Conservation (phyloP, 2,888 invertebrate species). For the Agonopterix alstromeriana region DNA sequence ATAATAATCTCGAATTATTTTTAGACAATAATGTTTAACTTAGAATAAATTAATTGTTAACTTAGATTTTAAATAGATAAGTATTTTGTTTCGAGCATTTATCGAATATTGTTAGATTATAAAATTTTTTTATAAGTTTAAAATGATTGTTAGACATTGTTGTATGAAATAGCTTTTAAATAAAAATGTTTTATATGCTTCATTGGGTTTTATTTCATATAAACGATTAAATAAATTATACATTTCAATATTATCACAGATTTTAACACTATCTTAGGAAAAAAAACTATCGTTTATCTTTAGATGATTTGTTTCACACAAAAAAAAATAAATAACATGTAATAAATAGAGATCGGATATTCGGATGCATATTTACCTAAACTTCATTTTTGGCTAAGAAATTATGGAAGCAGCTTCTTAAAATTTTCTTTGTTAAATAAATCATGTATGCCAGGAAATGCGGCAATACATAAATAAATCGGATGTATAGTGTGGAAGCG, state of each 20-base stretch:
- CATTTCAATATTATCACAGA: not conserved
- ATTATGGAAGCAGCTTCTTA: too few species aligned
- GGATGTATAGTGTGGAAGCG: too few species aligned
- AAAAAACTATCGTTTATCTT: not conserved
- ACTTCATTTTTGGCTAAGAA: too few species aligned
- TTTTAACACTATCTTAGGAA: not conserved
- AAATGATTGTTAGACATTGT: too few species aligned
- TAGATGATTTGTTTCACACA: not conserved
- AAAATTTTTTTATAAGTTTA: not conserved
- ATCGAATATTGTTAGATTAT: constrained; percentile 8
- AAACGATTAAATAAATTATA: not conserved
- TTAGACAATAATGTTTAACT: not conserved
- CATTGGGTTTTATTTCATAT: not conserved
- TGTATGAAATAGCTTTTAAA: not conserved
- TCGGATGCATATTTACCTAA: too few species aligned
- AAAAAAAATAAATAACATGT: too few species aligned
- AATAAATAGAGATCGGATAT: too few species aligned
- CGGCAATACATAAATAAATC: too few species aligned
- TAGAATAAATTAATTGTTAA: not conserved
- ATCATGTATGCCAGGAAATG: too few species aligned
- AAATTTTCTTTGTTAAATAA: too few species aligned
- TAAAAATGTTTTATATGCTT: not conserved
- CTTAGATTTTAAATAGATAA: not conserved
- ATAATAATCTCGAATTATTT: not conserved
- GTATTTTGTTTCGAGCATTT: constrained; percentile 14